phyloP scores from a whole-genome alignment of 2,888 invertebrate species.

The Tolmerus cingulatus region DNA sequence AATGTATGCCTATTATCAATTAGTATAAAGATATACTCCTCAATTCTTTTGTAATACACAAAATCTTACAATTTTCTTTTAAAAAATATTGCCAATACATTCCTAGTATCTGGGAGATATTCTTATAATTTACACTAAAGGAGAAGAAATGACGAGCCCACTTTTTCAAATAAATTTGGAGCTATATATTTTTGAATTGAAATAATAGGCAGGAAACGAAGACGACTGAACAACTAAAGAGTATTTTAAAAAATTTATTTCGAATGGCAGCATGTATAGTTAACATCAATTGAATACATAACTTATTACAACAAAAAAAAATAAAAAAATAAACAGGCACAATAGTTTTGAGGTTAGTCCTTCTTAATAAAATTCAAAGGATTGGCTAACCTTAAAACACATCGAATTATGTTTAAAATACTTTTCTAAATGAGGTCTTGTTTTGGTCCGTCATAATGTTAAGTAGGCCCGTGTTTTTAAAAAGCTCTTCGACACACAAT shows the following conservation, averaged over 20 bases:
- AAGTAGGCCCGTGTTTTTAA: constrained; percentile 51
- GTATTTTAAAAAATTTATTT: neutral
- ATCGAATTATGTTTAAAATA: neutral
- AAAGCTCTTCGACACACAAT: constrained; percentile 56
- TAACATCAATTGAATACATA: constrained; percentile 21
- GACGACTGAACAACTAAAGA: too few relatives aligned
- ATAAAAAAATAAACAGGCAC: neutral
- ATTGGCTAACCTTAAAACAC: neutral
- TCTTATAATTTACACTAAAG: neutral
- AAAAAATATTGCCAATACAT: neutral
- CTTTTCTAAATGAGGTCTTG: constrained; percentile 1
- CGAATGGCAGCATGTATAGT: constrained; percentile 11
- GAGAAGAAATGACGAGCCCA: neutral
- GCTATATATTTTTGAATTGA: neutral
- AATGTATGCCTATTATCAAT: neutral
- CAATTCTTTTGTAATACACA: neutral
- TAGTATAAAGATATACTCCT: neutral
- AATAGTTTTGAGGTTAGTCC: neutral
- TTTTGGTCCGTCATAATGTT: neutral
- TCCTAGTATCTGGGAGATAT: neutral
- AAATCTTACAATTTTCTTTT: neutral
- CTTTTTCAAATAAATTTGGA: neutral
- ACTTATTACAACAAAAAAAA: constrained; percentile 1
- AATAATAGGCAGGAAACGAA: neutral
- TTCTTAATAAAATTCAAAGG: neutral